Evolutionary conservation across 2,797 vertebrate species (phyloP).

Genomic region (Danio aesculapii): DNA sequence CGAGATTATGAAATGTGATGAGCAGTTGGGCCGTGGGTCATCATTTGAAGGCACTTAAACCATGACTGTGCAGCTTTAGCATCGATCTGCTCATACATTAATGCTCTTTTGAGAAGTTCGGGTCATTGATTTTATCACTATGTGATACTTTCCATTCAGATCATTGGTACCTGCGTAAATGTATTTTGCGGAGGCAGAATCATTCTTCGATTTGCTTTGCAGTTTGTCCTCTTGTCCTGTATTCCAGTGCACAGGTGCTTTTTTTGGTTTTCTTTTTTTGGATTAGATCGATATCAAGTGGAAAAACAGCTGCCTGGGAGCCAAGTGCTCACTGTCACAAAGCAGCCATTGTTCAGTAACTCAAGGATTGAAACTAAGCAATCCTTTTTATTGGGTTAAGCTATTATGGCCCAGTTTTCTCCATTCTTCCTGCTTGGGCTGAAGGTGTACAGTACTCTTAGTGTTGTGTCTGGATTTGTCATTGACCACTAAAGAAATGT

Average conservation of each 20-base stretch:
- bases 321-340: slow-evolving; percentile 78
- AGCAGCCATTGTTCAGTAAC: slow-evolving; percentile 78
- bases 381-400: slow-evolving; percentile 83
- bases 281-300: slow-evolving; percentile 65
- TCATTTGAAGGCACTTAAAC: slow-evolving; percentile 57
- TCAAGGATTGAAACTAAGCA: slow-evolving; percentile 77
- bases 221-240: slow-evolving; percentile 22
- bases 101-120: slow-evolving; percentile 48
- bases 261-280: slow-evolving; percentile 48
- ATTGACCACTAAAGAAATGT: slow-evolving; percentile 33
- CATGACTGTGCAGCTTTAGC: slow-evolving; percentile 50
- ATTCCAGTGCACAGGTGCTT: slow-evolving; percentile 48
- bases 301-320: slow-evolving; percentile 67
- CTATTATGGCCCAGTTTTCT: slow-evolving; percentile 80
- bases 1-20: slow-evolving; percentile 54
- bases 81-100: slow-evolving; percentile 53
- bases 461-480: slow-evolving; percentile 37
- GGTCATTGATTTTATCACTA: slow-evolving; percentile 53
- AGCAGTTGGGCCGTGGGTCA: slow-evolving; percentile 51
- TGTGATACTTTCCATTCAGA: slow-evolving; percentile 46
- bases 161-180: slow-evolving; percentile 38
- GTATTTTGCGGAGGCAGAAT: slow-evolving; percentile 23
- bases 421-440: slow-evolving; percentile 69
- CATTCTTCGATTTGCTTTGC: not conserved
- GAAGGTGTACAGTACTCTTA: slow-evolving; percentile 38